Conservation (phyloP, 2,797 vertebrate genomes). For the Tachyglossus aculeatus region DNA sequence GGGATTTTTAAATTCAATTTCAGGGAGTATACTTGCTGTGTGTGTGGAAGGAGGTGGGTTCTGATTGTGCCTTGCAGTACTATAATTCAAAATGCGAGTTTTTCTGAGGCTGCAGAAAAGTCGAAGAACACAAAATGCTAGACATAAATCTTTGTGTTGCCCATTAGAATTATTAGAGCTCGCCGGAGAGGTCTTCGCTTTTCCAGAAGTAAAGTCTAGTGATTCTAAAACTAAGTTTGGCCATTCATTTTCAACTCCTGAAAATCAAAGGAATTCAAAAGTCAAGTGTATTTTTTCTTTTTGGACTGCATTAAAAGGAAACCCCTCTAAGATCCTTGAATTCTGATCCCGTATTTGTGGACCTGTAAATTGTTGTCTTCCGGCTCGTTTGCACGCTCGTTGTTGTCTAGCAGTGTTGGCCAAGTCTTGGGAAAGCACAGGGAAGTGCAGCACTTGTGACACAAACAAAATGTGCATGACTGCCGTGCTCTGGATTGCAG, state of each 20-base stretch:
- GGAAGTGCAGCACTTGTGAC: no score
- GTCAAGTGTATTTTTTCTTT: background rate
- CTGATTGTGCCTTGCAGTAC: conserved; percentile 83
- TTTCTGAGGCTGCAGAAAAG: conserved; percentile 65
- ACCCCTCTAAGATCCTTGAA: conserved; percentile 43
- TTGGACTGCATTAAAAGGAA: conserved; percentile 37
- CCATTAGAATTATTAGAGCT: conserved; percentile 61
- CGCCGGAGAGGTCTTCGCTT: conserved; percentile 65
- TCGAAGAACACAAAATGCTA: conserved; percentile 57
- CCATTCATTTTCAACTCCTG: conserved; percentile 49
- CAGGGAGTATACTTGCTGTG: conserved; percentile 77
- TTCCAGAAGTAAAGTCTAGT: conserved; percentile 67
- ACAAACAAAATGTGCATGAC: no score
- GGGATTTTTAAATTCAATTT: conserved; percentile 73
- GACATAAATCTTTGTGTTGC: conserved; percentile 63
- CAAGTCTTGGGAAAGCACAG: no score
- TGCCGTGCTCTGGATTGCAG: no score
- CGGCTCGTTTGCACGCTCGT: conserved; percentile 3
- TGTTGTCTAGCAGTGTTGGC: conserved; percentile 3
- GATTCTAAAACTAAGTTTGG: conserved; percentile 56
- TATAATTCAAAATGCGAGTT: conserved; percentile 68
- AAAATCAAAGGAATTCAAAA: conserved; percentile 25
- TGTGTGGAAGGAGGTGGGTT: conserved; percentile 71
- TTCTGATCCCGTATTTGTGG: background rate
- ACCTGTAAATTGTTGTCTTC: conserved; percentile 4